phyloP scores from a whole-genome alignment of 2,113 vertebrate species.

The Cebidichthys violaceus region DNA sequence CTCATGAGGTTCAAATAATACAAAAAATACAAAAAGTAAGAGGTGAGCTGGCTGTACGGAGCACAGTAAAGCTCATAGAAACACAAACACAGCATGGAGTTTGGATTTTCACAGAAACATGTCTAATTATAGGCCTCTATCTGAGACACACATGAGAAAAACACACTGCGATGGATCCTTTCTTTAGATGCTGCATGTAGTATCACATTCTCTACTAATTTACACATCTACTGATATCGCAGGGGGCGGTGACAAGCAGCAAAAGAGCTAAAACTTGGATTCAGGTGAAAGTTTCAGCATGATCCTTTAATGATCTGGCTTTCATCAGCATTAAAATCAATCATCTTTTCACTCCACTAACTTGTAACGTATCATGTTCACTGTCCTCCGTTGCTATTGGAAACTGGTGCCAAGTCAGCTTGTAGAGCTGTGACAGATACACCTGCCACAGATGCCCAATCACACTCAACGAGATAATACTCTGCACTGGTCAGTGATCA shows the following conservation, averaged over 20 bases:
- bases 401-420: constrained; percentile 16
- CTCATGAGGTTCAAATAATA: constrained; percentile 56
- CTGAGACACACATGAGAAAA: constrained; percentile 16
- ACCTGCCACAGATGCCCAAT: constrained; percentile 24
- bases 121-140: constrained; percentile 61
- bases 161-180: constrained; percentile 8
- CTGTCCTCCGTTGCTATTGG: constrained; percentile 8
- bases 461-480: constrained; percentile 46
- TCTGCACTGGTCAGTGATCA: constrained; percentile 39
- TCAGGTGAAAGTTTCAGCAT: neutral
- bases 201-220: constrained; percentile 21
- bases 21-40: constrained; percentile 17
- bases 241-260: neutral
- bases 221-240: constrained; percentile 1
- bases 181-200: constrained; percentile 12
- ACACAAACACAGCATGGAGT: constrained; percentile 39
- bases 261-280: neutral
- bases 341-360: neutral
- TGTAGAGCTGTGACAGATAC: constrained; percentile 20
- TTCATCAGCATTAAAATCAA: constrained; percentile 21
- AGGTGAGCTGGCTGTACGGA: neutral
- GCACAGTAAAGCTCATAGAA: neutral
- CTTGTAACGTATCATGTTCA: constrained; percentile 2
- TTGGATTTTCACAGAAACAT: constrained; percentile 45
- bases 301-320: constrained; percentile 14